These are phyloP conservation scores for Adelphocoris suturalis DNA, from an alignment of 2,888 invertebrate species.

Conservation along the genomic window DNA sequence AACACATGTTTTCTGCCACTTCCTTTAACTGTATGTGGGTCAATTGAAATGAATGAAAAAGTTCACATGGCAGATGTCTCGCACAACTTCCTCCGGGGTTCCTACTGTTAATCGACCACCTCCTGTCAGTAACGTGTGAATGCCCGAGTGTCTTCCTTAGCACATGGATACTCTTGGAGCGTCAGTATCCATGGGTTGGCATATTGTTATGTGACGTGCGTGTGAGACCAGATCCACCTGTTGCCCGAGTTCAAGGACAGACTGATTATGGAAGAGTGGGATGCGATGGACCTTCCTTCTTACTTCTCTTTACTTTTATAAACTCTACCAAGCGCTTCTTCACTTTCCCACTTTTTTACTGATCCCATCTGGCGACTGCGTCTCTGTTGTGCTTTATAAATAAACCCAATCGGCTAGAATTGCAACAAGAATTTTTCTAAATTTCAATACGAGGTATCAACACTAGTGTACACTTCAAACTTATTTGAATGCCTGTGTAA, in stretches of 20 bases:
- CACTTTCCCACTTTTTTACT: constrained; percentile 3
- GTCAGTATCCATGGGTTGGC: neutral
- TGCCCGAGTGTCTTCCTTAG: neutral
- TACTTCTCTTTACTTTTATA: neutral
- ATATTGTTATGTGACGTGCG: neutral
- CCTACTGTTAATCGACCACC: neutral
- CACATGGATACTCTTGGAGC: neutral
- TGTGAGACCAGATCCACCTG: constrained; percentile 46
- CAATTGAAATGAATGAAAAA: neutral
- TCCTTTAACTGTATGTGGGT: neutral
- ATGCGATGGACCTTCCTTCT: constrained; percentile 10
- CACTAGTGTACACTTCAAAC: too few relatives aligned
- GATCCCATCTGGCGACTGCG: neutral
- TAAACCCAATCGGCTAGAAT: neutral
- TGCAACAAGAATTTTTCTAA: neutral
- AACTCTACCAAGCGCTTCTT: neutral
- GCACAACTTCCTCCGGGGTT: neutral
- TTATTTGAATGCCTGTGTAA: too few relatives aligned
- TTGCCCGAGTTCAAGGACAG: constrained; percentile 46
- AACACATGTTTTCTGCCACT: neutral
- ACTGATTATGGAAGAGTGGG: constrained; percentile 38
- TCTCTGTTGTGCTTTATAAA: neutral
- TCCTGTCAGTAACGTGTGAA: neutral
- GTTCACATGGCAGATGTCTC: neutral
- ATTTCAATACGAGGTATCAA: too few relatives aligned